phyloP scores from a whole-genome alignment of 2,113 vertebrate species.

The Nibea albiflora region DNA sequence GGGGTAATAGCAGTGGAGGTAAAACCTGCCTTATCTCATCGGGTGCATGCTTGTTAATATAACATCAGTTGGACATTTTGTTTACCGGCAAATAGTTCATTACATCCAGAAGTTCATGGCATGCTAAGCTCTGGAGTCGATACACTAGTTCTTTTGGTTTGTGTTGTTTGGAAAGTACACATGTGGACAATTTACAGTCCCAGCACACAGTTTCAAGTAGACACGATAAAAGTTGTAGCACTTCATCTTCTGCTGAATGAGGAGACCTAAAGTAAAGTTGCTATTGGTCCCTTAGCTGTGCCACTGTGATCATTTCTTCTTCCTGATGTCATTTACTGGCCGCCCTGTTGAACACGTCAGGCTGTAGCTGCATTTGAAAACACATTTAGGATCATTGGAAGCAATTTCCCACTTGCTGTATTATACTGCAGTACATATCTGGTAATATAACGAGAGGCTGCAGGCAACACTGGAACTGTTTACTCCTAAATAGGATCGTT shows the following conservation, averaged over 20 bases:
- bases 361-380: slow-evolving; percentile 25
- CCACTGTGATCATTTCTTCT: not conserved
- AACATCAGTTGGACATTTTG: not conserved
- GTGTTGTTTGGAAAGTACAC: slow-evolving; percentile 10
- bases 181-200: not conserved
- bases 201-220: not conserved
- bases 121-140: not conserved
- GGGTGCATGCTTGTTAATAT: not conserved
- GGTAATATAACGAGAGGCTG: slow-evolving; percentile 20
- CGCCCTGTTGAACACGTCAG: slow-evolving; percentile 2
- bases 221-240: not conserved
- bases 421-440: slow-evolving; percentile 26
- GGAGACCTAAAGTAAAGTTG: slow-evolving; percentile 18
- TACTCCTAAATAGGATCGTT: slow-evolving; percentile 48
- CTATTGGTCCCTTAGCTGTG: not conserved
- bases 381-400: slow-evolving; percentile 37
- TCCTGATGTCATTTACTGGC: not conserved
- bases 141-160: not conserved
- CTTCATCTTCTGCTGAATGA: not conserved
- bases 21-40: slow-evolving; percentile 4
- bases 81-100: not conserved
- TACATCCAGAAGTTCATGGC: not conserved
- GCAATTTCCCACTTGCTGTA: slow-evolving; percentile 36
- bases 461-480: slow-evolving; percentile 31
- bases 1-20: not conserved